Base-by-base conservation (phyloP, 1,140 invertebrate species). In the Euschistus heros region DNA sequence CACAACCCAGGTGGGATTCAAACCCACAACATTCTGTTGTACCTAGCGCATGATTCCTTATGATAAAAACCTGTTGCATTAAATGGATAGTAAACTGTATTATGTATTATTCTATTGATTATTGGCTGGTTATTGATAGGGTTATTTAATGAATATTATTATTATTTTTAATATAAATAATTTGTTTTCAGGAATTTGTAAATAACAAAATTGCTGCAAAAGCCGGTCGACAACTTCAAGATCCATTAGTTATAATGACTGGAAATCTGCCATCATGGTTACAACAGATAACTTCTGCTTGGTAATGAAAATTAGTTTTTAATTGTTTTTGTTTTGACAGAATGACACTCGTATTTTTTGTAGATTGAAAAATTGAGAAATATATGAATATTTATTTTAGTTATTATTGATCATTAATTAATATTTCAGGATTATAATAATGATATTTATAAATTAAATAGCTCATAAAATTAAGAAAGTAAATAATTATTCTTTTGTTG, bases 191-290 rank as follows among this genome's bases (percentile, higher is more conserved):
- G 64, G 85, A 86, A 63, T 91, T 88, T 74, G 79, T 85, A 8
- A 91, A 89, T 72, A 82, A 78, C 70, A 90, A 95, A 79, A 85
- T 91, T 67, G 93, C 93, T 17, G 94, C 94, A 20, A 98, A 98
- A 80, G 94, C 94, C 0, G 96, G 91, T 76, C 80, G 95, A 59
- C 95, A 98, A 77, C 78, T 98, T 14, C 95, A 98, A 78, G 96
- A 98, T 80, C 94, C 95, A 14, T 78, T 98, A 44, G 92, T 98
- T 0, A 95, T 98, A 61, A 96, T 98, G 92, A 97, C 94, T 8
- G 94, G 94, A 69, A 97, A 97, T 79, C 77, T 98, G 60, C 95
- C 95, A 0, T 84, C 85, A 37, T 98, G 96, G 96, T 77, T 98
- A 33, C 89, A 92, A 71, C 92, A 97, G 78, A 89, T 98, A 60